Evolutionary conservation across 2,888 invertebrate species (phyloP).

Genomic region (Tetranychus piercei): DNA sequence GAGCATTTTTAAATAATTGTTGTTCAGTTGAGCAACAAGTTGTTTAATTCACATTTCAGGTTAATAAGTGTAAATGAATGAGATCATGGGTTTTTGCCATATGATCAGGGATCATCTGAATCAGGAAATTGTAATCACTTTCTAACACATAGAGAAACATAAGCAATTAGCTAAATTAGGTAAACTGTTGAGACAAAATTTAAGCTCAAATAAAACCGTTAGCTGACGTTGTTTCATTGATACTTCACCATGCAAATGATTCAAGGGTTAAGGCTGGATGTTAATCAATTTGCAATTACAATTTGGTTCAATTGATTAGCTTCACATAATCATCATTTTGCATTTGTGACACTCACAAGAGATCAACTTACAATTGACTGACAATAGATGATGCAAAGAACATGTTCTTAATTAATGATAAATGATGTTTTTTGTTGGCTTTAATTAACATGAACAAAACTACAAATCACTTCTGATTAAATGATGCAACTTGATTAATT

Average conservation of each 20-base stretch:
- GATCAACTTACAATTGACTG: not conserved
- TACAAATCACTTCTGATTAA: not conserved
- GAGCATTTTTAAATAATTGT: not conserved
- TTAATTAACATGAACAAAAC: too few relatives aligned
- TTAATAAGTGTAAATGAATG: not conserved
- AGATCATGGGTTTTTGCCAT: constrained; percentile 1
- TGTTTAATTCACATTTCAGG: not conserved
- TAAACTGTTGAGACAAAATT: too few relatives aligned
- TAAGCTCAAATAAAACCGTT: too few relatives aligned
- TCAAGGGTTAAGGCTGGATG: not conserved
- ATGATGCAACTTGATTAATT: not conserved
- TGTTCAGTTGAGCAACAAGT: not conserved
- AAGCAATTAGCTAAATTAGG: too few relatives aligned
- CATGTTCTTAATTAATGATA: not conserved
- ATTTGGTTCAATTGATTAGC: not conserved
- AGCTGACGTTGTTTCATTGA: not conserved
- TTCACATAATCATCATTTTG: not conserved
- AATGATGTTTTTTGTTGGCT: not conserved
- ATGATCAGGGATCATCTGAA: not conserved
- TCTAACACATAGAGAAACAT: too few relatives aligned
- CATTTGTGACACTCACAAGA: not conserved
- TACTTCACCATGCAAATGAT: not conserved
- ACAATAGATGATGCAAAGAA: not conserved
- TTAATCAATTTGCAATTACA: not conserved
- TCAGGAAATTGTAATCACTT: not conserved